Base-by-base conservation (phyloP, 2,888 invertebrate genomes). In the Rhamphomyia laevipes region DNA sequence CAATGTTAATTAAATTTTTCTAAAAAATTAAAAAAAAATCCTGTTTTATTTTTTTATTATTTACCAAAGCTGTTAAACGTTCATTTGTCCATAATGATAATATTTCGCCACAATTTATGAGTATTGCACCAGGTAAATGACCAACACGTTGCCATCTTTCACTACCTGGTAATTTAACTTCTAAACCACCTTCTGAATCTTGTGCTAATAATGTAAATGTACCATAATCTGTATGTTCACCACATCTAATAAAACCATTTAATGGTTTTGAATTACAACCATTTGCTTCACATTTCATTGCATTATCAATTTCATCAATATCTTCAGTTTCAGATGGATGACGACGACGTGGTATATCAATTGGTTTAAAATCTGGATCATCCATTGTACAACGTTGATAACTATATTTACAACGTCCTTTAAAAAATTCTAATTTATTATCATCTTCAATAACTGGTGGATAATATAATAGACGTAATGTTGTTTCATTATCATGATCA, bases 51-150 rank as follows among this genome's bases (percentile, higher is more conserved):
- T 43, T 18, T 13, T n/a, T 27, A 21, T 17, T 47, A 27, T 57
- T 49, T 63, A 82, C 82, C 61, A 86, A 74, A 47, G 87, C 84
- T 17, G 81, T 77, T 50, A 85, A 76, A 46, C 77, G 72, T 55
- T 80, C 80, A 46, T 78, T 74, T 5, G 87, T 86, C 87, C 86
- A 87, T 42, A 77, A 73, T 17, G 84, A 81, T 48, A 88, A 71
- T 46, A 86, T 74, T 61, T 86, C 83, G 16, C 86, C 87, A 21
- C 82, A 76, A 62, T 86, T 86, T 30, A 88, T 76, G 43, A 88
- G 72, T 56, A 87, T 81, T 23, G 86, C 82, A 30, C 83, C 84
- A 0, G 84, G 83, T 46, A 87, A 74, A 59, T 86, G 84, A 1
- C 82, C 82, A 4, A 86, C 84, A 35, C 81, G 75, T 58, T 81